Evolutionary conservation across 1,140 invertebrate genomes (phyloP), one percentile per base, ranked within the genome.

Genomic region (Elymnias hypermnestra): DNA sequence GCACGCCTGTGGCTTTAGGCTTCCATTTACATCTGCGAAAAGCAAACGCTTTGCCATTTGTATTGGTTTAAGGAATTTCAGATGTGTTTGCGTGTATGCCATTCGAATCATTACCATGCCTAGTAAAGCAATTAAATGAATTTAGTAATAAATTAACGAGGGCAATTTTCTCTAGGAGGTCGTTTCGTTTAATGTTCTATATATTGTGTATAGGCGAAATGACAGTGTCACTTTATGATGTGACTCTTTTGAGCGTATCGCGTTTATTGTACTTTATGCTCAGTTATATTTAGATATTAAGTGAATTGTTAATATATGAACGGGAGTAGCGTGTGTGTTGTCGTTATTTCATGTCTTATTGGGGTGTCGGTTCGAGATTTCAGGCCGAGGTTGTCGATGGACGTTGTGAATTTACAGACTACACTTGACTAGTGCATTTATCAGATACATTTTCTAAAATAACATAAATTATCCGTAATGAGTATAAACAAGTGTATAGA

Each of bases 281-380:
- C 79, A 81, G 74, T 83, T 81, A 63, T 79, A 77, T 76, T 75
- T 75, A 75, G 74, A 72, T 57, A 53, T 70, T 49, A 55, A 37
- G 37, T 33, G 14, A 31, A 35, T 29, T 48, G 19, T 31, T 31
- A 33, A 15, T 33, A 33, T 33, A 33, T 54, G 44, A 38, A 48
- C 40, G 26, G 33, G 8, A 36, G 18, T 36, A 53, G 33, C 45
- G 37, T 22, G 38, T 47, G 19, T 45, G 45, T 39, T 22, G 46
- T 52, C 6, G 3, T 50, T 17, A 35, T 21, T 9, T 39, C 17
- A 31, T 23, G 28, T 37, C 17, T 10, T 1, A 15, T 38, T 10
- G 41, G 5, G 21, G 36, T 9, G 41, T 44, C 19, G 31, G 15
- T 33, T 13, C 8, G 31, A 33, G 8, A 14, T 12, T 22, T 9